Base-by-base conservation (phyloP, 2,797 vertebrate species). In the Tenualosa thibaudeaui region DNA sequence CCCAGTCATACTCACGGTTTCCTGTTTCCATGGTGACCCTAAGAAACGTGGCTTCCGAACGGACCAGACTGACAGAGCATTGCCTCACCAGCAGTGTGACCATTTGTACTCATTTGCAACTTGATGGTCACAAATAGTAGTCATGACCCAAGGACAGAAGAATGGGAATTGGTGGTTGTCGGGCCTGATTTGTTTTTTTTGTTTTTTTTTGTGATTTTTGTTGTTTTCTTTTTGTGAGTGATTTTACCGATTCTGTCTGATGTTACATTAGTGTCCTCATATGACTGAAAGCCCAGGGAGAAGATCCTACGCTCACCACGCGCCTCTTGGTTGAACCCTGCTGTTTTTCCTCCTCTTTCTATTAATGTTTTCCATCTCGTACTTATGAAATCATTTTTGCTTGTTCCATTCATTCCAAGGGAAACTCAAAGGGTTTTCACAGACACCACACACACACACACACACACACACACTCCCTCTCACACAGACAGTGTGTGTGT, bases 361-460 rank as follows among this genome's bases (percentile, higher is more conserved):
- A 19, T 40, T 46, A 17, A 78, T 78, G 37, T 78, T 78, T 43
- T 78, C 71, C 71, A 78, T 78, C 46, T 78, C 40, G 68, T 75
- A 1, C 68, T 75, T 15, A 31, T 40, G 4, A 43, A 78, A 78
- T 17, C 7, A 43, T 46, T 22, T 78, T 43, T 43, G 71, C 71
- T 43, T 46, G 40, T 78, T 46, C 40, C 31, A 40, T 75, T 17
- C 56, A 58, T 58, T 58, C 56, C 22, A 40, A 75, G 15, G 15
- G 65, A 31, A 71, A 71, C 71, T 46, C 17, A 78, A 46, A 46
- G 40, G 7, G 15, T 17, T 37, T 40, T 17, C 17, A 75, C 13
- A 43, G 24, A 43, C 13, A 75, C 31, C 88, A 84, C 88, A 83
- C 13, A 43, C 68, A 43, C 13, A 75, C 37, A 40, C 68, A 89